Percentiles rank a stretch among this genome's conserved stretches.
Evolutionary conservation across 2,113 vertebrate genomes (phyloP).

Genomic region (Aegotheles bennettii): DNA sequence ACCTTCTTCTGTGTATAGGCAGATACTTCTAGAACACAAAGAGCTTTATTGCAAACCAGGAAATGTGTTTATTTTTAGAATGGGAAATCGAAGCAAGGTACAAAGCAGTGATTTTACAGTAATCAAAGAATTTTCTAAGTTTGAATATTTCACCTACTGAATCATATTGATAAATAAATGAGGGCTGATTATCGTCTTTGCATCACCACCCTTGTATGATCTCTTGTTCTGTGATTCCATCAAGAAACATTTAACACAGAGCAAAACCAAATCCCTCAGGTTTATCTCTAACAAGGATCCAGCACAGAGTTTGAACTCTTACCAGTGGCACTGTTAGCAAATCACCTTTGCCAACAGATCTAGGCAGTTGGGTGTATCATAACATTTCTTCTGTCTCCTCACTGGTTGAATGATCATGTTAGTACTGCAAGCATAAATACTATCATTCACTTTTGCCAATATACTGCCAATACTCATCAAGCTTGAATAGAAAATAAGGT

Average conservation of each 20-base stretch:
- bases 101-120: background rate
- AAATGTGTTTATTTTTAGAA: background rate
- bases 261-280: background rate
- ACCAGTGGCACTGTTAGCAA: background rate
- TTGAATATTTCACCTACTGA: background rate
- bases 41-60: background rate
- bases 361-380: background rate
- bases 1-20: background rate
- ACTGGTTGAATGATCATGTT: background rate
- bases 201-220: background rate
- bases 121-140: background rate
- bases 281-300: background rate
- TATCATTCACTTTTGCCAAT: background rate
- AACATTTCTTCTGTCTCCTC: background rate
- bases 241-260: background rate
- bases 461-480: background rate
- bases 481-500: background rate
- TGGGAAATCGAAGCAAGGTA: background rate
- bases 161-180: background rate
- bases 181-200: background rate
- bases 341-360: background rate
- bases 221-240: background rate
- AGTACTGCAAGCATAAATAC: background rate
- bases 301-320: background rate
- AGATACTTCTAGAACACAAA: background rate